Conservation (phyloP, 2,113 vertebrate genomes). For the Motacilla alba region DNA sequence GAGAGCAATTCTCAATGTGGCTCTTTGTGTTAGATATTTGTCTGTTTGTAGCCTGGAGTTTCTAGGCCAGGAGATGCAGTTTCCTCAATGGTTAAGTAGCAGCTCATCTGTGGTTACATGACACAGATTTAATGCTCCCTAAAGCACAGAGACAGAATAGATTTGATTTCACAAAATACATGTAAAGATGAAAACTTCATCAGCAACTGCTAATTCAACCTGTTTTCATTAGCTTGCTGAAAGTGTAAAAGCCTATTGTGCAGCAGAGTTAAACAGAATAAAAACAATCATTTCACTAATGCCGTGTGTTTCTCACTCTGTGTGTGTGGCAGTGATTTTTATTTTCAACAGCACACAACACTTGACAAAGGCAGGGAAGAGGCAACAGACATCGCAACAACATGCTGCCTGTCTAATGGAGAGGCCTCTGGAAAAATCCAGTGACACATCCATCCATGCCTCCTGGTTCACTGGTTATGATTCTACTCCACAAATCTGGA, state of each 20-base stretch:
- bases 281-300: background rate
- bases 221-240: background rate
- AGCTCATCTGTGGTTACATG: background rate
- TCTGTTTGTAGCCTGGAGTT: background rate
- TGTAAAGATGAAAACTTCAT: background rate
- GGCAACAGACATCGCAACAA: background rate
- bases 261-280: background rate
- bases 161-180: background rate
- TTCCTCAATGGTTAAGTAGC: background rate
- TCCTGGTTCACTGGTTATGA: background rate
- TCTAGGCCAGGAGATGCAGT: background rate
- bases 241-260: background rate
- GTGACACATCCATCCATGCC: rapidly evolving
- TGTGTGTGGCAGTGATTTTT: background rate
- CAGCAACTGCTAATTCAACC: background rate
- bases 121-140: background rate
- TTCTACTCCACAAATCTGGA: background rate
- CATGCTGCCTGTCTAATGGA: rapidly evolving
- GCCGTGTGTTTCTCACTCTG: background rate
- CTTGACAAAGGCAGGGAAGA: background rate
- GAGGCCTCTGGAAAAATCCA: background rate
- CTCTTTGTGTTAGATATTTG: background rate
- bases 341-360: background rate
- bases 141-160: background rate
- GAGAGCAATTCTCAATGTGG: background rate